Conservation (phyloP, 2,888 invertebrate genomes). For the Eupithecia tripunctaria region DNA sequence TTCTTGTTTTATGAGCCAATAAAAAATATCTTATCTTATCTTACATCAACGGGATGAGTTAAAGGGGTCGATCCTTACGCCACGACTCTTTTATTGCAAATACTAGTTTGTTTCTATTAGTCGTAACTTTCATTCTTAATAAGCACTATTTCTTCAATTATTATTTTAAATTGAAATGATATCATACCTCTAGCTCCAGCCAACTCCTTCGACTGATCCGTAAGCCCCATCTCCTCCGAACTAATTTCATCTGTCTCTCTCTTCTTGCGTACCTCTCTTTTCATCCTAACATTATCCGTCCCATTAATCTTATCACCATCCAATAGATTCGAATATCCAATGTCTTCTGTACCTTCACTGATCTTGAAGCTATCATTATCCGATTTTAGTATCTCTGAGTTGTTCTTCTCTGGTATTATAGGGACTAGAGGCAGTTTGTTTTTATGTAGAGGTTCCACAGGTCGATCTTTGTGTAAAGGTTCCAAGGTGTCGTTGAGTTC, state of each 20-base stretch:
- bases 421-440: conserved; percentile 67
- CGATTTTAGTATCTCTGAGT: conserved; percentile 59
- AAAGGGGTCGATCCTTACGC: too few relatives aligned
- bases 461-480: too few relatives aligned
- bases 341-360: conserved; percentile 58
- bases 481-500: conserved; percentile 73
- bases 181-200: conserved; percentile 40
- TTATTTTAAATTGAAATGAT: not conserved
- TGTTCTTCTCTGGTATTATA: conserved; percentile 64
- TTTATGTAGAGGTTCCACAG: conserved; percentile 58
- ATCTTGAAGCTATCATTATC: conserved; percentile 66
- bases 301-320: conserved; percentile 65
- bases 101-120: too few relatives aligned
- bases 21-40: too few relatives aligned
- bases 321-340: conserved; percentile 65
- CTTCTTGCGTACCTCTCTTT: conserved; percentile 63
- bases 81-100: too few relatives aligned
- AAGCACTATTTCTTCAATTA: too few relatives aligned
- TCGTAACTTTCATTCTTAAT: too few relatives aligned
- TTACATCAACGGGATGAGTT: too few relatives aligned
- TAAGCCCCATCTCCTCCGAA: conserved; percentile 68
- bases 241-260: conserved; percentile 51
- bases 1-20: too few relatives aligned
- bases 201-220: conserved; percentile 61
- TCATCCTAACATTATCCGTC: conserved; percentile 57